Base-by-base conservation (phyloP, 2,113 vertebrate genomes). In the Eptatretus burgeri region DNA sequence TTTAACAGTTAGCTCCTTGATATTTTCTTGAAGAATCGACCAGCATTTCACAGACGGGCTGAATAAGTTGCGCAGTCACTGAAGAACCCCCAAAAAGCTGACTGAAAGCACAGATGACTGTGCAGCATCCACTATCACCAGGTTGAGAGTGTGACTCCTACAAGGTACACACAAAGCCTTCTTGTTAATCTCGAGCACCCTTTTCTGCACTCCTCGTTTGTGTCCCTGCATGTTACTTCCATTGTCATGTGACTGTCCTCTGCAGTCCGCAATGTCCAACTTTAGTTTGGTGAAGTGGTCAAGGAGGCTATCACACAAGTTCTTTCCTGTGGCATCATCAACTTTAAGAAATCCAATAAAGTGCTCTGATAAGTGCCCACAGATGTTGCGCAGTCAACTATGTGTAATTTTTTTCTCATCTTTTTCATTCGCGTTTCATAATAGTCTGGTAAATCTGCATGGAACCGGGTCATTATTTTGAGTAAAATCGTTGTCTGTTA, bases 131-230 rank as follows among this genome's bases (percentile, higher is more conserved):
- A 62, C 51, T 9, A 69, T 64, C 67, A 67, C 50, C 62, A 66
- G 67, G 60, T 51, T 68, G 27, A 69, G 63, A 19, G 63, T 66
- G 53, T 68, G 68, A 62, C 67, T 66, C 18, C 65, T 69, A 65
- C 63, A 69, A 19, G 67, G 67, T 50, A 66, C 66, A 67, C 50
- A 66, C 50, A 64, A n/a, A 67, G 53, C 67, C 63, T 64, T 66
- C 5, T 64, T 49, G 51, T 66, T 68, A 17, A 69, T 41, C 60
- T 69, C 53, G n/a, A 60, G 53, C 13, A 67, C 62, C 64, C 66
- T 66, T 67, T 20, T 64, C 41, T 67, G 64, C 52, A 67, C 66
- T 20, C n/a, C n/a, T n/a, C n/a, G n/a, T n/a, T n/a, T n/a, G n/a
- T n/a, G n/a, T n/a, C n/a, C n/a, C n/a, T n/a, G 63, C 52, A 18